phyloP scores from a whole-genome alignment of 2,113 vertebrate genomes.

The Sander vitreus region DNA sequence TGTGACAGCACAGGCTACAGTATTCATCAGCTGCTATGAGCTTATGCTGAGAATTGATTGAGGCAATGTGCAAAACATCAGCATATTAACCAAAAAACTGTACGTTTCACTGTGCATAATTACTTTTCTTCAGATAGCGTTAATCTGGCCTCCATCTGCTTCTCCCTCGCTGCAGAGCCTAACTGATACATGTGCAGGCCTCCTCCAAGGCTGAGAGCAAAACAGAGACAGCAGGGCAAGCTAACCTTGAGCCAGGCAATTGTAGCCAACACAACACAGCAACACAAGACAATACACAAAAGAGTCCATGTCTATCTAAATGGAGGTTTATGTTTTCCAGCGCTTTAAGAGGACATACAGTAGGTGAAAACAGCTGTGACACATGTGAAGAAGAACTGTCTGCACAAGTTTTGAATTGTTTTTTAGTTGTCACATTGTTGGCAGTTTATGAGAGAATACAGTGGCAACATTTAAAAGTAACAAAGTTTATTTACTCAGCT shows the following conservation, averaged over 20 bases:
- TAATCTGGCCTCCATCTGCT: slow-evolving; percentile 47
- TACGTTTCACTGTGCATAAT: background rate
- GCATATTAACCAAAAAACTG: background rate
- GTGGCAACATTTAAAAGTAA: background rate
- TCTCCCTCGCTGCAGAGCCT: background rate
- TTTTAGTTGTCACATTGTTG: background rate
- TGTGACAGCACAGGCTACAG: background rate
- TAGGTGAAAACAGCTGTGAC: slow-evolving; percentile 30
- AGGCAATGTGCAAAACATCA: background rate
- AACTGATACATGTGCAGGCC: slow-evolving; percentile 25
- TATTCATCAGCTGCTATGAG: slow-evolving; percentile 1
- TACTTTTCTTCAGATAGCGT: slow-evolving; percentile 15
- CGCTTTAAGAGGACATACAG: slow-evolving; percentile 25
- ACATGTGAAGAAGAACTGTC: background rate
- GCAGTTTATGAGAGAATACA: background rate
- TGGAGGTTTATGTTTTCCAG: slow-evolving; percentile 37
- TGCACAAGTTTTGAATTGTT: background rate
- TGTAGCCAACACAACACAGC: slow-evolving; percentile 77
- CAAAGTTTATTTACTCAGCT: background rate
- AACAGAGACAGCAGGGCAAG: slow-evolving; percentile 42
- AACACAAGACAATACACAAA: slow-evolving; percentile 72
- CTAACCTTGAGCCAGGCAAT: slow-evolving; percentile 77
- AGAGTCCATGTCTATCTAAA: slow-evolving; percentile 25
- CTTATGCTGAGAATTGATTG: background rate
- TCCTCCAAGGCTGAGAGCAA: slow-evolving; percentile 74